These are phyloP conservation scores for Brachyhypopomus occidentalis DNA, from an alignment of 2,113 vertebrate species.

Conservation along the genomic window DNA sequence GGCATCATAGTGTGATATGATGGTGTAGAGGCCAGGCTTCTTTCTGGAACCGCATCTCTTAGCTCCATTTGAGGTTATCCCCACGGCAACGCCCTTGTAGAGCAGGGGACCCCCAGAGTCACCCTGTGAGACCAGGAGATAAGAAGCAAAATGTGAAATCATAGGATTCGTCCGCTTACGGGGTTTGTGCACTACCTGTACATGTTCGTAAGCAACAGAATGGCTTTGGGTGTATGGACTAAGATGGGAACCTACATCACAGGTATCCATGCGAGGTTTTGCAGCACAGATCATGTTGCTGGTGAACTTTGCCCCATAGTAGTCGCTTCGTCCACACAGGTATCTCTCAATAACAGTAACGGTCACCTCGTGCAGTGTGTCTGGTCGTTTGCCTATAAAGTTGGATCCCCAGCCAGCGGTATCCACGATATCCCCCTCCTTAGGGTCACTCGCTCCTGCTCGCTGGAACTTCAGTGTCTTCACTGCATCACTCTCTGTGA, in stretches of 20 bases:
- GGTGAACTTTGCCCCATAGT: slow-evolving; percentile 72
- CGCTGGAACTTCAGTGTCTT: slow-evolving; percentile 58
- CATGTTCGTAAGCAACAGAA: too few species aligned
- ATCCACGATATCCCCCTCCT: slow-evolving; percentile 45
- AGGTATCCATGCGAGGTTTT: slow-evolving; percentile 63
- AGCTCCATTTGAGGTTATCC: slow-evolving; percentile 85
- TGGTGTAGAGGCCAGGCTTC: slow-evolving; percentile 84
- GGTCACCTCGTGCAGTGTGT: slow-evolving; percentile 69
- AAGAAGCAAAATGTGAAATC: background rate
- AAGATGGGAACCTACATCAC: slow-evolving; percentile 66
- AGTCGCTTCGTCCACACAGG: slow-evolving; percentile 63
- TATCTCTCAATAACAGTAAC: slow-evolving; percentile 37
- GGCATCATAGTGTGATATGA: slow-evolving; percentile 77
- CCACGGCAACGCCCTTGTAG: slow-evolving; percentile 71
- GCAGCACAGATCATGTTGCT: slow-evolving; percentile 74
- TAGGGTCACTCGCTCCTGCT: slow-evolving; percentile 55
- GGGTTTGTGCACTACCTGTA: background rate
- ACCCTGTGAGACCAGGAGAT: slow-evolving; percentile 61
- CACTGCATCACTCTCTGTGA: slow-evolving; percentile 57
- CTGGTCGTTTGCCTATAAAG: slow-evolving; percentile 65
- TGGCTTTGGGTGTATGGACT: background rate
- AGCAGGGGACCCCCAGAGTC: slow-evolving; percentile 79
- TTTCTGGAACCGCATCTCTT: slow-evolving; percentile 77
- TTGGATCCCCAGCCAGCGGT: slow-evolving; percentile 75
- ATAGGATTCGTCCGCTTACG: too few species aligned